Evolutionary conservation across 2,113 vertebrate genomes (phyloP).

Genomic region (Hystrix cristata): DNA sequence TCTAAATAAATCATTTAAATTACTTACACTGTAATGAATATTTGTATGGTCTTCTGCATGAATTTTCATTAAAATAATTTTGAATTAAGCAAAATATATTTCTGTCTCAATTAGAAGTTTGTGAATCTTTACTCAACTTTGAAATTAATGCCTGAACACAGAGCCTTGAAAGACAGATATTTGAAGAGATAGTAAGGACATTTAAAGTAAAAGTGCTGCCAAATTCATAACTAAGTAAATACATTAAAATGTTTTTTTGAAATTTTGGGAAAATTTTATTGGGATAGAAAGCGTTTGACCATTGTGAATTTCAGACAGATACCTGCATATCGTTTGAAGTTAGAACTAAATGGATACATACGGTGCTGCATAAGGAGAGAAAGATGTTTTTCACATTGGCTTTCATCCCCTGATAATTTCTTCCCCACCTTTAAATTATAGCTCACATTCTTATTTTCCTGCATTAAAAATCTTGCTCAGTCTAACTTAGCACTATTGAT

Average conservation of each 20-base stretch:
- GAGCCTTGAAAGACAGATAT: neutral
- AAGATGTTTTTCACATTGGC: neutral
- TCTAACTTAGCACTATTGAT: neutral
- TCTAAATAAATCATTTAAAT: slow-evolving; percentile 73
- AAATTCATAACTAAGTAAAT: neutral
- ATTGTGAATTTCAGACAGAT: neutral
- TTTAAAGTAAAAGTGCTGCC: neutral
- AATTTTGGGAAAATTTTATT: neutral
- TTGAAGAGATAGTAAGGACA: neutral
- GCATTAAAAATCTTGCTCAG: neutral
- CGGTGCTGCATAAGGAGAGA: neutral
- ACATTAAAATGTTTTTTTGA: no score
- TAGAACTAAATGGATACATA: neutral
- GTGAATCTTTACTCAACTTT: neutral
- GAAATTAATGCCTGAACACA: neutral
- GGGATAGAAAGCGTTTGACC: neutral
- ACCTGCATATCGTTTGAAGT: neutral
- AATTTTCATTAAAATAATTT: neutral
- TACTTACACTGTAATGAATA: slow-evolving; percentile 9
- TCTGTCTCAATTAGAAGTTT: neutral
- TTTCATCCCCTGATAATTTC: rapidly evolving
- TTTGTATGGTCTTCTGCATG: neutral
- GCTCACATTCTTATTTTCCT: neutral
- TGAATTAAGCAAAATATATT: neutral
- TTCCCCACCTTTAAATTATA: neutral